A percentile compares a stretch with the other conserved stretches of the same genome.
Evolutionary conservation across 2,113 vertebrate species (phyloP).

Genomic region (Cathartes aura): DNA sequence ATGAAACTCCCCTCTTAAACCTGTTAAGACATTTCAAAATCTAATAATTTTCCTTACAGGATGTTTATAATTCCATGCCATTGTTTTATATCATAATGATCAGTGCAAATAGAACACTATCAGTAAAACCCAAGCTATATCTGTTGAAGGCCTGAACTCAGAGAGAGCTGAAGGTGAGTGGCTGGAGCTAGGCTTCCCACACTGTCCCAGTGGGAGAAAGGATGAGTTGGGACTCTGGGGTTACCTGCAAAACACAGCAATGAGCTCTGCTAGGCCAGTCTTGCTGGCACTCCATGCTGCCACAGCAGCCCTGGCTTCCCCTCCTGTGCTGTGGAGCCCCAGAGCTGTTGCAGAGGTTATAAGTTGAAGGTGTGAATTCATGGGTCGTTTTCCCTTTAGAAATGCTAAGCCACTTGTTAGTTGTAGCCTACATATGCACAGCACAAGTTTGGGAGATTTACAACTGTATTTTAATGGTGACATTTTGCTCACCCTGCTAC

Average conservation of each 20-base stretch:
- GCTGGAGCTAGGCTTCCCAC: neutral
- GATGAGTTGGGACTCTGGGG: neutral
- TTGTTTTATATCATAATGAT: neutral
- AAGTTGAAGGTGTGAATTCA: neutral
- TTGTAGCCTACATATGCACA: neutral
- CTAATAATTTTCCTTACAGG: neutral
- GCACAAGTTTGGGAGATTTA: neutral
- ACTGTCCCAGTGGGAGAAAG: rapidly evolving
- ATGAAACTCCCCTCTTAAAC: neutral
- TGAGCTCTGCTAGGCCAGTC: neutral
- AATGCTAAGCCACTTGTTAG: neutral
- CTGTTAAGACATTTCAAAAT: neutral
- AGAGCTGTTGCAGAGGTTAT: neutral
- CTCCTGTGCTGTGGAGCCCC: rapidly evolving
- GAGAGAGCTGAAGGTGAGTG: neutral
- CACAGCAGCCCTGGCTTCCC: neutral
- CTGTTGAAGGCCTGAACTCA: rapidly evolving
- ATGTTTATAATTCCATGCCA: neutral
- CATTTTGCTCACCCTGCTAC: neutral
- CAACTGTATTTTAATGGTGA: neutral
- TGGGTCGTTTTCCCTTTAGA: neutral
- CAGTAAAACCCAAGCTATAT: neutral
- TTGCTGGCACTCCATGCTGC: neutral
- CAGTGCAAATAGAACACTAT: neutral
- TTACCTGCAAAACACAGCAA: rapidly evolving